Base-by-base conservation (phyloP, 2,113 vertebrate genomes). In the Bujurquina vittata region DNA sequence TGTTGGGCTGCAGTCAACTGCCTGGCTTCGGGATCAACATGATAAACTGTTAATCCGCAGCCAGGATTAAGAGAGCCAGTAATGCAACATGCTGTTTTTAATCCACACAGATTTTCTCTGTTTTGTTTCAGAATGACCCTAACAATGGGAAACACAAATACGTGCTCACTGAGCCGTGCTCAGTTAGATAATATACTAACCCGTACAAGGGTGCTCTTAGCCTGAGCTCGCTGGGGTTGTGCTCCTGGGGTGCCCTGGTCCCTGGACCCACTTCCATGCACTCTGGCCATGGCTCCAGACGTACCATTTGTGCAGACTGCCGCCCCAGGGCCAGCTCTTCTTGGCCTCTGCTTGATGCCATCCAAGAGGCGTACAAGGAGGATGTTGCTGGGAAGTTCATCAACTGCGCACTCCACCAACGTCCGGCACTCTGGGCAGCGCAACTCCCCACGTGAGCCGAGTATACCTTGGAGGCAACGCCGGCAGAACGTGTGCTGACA, bases 401-500 rank as follows among this genome's bases (percentile, higher is more conserved):
- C 98, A 18, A 99, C 98, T 0, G 95, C 91, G 0, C 97, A 97
- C 89, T 97, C 97, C 81, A 99, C 98, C 17, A 99, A 93, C 33
- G 98, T 99, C 89, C 98, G 95, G 93, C 98, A 99, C 93, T 99
- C 98, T 0, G 98, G 98, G 90, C 98, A 99, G 26, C 98, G 96
- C 82, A 99, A 96, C 93, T 99, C 98, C 0, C 96, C 97, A 0
- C 98, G 96, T 7, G 98, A 99, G 62, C 96, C 97, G 18, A 99
- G 95, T 11, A 99, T 99, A 75, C 98, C 97, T 86, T 97, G 96
- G 90, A 99, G 95, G 90, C 98, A 99, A 9, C 98, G 95, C 17
- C 99, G 97, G 90, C 98, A 99, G 87, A 99, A 99, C 0, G 98
- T 99, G 91, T 99, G 98, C 74, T 99, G 98, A 94, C 98, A 99